These are phyloP conservation scores for Panonychus citri DNA, from an alignment of 1,140 invertebrate genomes.

Conservation along the genomic window DNA sequence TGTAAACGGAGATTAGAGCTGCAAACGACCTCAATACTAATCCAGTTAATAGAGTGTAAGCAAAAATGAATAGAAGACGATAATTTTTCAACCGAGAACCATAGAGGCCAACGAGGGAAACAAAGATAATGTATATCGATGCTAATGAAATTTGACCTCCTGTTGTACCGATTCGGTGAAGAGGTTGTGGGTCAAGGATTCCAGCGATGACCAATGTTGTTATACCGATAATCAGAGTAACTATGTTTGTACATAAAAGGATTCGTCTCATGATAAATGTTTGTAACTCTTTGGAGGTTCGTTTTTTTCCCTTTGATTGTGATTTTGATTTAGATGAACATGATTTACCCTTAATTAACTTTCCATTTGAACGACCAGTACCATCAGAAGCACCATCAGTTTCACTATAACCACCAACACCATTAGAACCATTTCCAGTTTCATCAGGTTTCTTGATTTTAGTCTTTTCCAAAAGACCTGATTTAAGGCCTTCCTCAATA, in stretches of 20 bases:
- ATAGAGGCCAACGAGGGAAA: neutral
- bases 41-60: neutral
- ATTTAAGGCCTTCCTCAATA: neutral
- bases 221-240: neutral
- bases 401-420: neutral
- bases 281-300: neutral
- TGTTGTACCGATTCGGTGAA: neutral
- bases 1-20: neutral
- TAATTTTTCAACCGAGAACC: neutral
- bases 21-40: neutral
- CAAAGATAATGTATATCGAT: neutral
- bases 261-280: neutral
- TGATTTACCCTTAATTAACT: neutral
- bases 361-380: neutral
- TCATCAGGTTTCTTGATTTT: neutral
- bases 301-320: neutral
- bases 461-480: neutral
- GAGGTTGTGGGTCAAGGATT: neutral
- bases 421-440: neutral
- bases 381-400: neutral
- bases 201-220: neutral
- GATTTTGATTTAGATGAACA: neutral
- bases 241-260: neutral
- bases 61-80: neutral
- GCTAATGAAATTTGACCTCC: neutral